These are phyloP conservation scores for Muntiacus reevesi DNA, from an alignment of 2,113 vertebrate species.

Conservation along the genomic window DNA sequence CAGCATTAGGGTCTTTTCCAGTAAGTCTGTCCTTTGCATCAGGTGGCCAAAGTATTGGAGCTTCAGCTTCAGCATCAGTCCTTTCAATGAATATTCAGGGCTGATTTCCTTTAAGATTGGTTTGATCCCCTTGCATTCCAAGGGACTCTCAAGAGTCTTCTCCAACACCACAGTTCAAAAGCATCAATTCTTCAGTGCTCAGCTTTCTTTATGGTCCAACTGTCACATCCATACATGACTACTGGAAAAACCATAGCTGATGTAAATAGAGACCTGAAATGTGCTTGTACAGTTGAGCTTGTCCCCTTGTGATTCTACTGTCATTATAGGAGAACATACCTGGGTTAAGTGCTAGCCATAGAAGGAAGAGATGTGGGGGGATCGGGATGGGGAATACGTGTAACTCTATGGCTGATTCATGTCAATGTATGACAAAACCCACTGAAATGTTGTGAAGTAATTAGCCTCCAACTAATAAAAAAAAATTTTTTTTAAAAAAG, in stretches of 20 bases:
- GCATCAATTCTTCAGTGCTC: not conserved
- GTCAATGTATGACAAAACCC: too few relatives aligned
- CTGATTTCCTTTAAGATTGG: not conserved
- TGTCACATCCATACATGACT: not conserved
- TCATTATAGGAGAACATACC: not conserved
- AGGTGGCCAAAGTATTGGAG: not conserved
- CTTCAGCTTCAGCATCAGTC: not conserved
- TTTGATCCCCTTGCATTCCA: not conserved
- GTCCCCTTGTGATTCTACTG: not conserved
- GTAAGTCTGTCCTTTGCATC: not conserved
- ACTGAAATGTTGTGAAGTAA: too few relatives aligned
- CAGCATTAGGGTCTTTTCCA: not conserved
- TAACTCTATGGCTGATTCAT: too few relatives aligned
- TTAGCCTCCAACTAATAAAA: too few relatives aligned
- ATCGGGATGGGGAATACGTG: too few relatives aligned
- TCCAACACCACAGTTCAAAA: not conserved
- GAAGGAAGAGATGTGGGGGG: not conserved
- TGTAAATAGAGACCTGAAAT: not conserved
- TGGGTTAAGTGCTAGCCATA: not conserved
- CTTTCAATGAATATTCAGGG: not conserved
- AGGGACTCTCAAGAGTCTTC: not conserved
- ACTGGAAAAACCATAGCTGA: not conserved
- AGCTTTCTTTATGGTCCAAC: not conserved
- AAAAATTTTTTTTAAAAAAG: not conserved
- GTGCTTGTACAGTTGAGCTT: not conserved